phyloP scores from a whole-genome alignment of 2,113 vertebrate species.

The Uropsilus gracilis region DNA sequence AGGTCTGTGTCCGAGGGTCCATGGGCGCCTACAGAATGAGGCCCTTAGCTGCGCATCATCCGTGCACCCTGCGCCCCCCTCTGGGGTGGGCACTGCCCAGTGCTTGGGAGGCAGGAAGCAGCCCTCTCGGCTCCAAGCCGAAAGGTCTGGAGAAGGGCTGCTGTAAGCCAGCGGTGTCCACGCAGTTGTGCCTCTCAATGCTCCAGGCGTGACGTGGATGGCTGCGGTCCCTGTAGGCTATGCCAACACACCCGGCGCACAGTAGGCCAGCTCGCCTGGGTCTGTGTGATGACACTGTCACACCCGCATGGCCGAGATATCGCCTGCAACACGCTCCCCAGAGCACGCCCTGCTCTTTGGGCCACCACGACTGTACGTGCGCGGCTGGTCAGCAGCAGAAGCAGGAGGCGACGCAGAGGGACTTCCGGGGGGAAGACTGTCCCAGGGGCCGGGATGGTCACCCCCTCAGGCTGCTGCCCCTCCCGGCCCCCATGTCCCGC shows the following conservation, averaged over 20 bases:
- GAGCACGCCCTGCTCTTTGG: no score
- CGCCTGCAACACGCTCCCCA: no score
- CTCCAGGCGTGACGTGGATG: no score
- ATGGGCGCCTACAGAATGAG: no score
- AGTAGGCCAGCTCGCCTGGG: no score
- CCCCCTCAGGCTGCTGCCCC: not conserved
- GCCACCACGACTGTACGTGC: not conserved
- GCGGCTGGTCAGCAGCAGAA: not conserved
- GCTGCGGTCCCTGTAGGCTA: no score
- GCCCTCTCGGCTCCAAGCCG: not conserved
- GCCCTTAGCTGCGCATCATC: not conserved
- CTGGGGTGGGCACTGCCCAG: not conserved
- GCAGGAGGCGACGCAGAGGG: not conserved
- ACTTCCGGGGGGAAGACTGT: not conserved
- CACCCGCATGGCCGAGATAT: no score
- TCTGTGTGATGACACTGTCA: no score
- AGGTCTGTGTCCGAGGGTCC: not conserved
- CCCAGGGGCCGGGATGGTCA: not conserved
- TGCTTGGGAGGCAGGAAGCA: not conserved
- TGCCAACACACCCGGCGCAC: no score
- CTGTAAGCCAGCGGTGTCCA: not conserved
- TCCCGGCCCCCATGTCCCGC: not conserved
- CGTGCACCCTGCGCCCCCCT: not conserved
- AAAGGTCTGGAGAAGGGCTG: not conserved
- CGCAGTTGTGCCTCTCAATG: no score